phyloP scores from a whole-genome alignment of 2,797 vertebrate genomes.

The Bucorvus abyssinicus region DNA sequence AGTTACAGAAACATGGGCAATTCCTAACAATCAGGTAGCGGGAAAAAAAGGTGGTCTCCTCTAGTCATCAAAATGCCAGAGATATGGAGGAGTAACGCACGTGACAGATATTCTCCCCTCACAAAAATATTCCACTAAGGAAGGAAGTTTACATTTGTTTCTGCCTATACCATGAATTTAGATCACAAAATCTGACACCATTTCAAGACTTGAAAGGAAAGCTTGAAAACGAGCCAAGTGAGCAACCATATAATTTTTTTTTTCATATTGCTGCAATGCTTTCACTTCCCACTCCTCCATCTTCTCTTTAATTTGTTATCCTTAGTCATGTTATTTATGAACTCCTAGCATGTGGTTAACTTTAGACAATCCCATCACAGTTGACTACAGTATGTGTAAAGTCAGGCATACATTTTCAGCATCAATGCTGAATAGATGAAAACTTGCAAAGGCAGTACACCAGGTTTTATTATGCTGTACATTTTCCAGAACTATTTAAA shows the following conservation, averaged over 20 bases:
- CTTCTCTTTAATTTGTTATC: neutral
- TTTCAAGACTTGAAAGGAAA: neutral
- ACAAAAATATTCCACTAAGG: neutral
- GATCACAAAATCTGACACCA: neutral
- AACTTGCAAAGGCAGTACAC: neutral
- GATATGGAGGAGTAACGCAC: neutral
- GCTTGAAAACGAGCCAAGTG: neutral
- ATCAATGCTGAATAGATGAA: neutral
- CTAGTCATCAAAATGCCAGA: neutral
- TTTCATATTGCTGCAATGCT: neutral
- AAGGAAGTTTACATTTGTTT: neutral
- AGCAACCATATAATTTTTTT: neutral
- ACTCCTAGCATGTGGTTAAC: neutral
- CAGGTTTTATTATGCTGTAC: neutral
- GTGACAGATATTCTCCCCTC: neutral
- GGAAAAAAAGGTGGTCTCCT: neutral
- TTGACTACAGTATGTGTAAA: neutral
- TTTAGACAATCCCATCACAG: neutral
- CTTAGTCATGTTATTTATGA: slow-evolving; percentile 4
- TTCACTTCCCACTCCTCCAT: neutral
- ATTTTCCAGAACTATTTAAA: neutral
- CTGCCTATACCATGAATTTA: neutral
- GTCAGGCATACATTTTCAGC: neutral
- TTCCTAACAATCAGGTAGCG: neutral
- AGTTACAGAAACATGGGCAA: neutral